These are phyloP conservation scores for Cyprinella venusta DNA, from an alignment of 2,797 vertebrate genomes.

Conservation along the genomic window DNA sequence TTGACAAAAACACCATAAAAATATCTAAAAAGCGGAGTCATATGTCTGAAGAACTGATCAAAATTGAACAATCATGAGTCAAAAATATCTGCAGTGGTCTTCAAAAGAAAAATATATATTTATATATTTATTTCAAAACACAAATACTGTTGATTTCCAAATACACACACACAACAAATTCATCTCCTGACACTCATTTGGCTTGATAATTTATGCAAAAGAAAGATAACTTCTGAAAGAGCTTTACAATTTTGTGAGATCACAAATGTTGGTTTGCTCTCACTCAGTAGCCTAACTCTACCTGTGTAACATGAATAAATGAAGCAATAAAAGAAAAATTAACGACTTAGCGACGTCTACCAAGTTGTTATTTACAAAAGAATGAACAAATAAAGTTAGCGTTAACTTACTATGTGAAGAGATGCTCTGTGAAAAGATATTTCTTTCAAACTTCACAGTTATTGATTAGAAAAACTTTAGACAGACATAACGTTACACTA, in stretches of 20 bases:
- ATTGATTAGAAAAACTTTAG: neutral
- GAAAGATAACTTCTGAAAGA: conserved; percentile 64
- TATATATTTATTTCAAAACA: conserved; percentile 60
- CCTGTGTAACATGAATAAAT: conserved; percentile 8
- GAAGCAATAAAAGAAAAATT: conserved; percentile 7
- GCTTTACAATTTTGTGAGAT: conserved; percentile 61
- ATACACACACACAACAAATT: conserved; percentile 53
- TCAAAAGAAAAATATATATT: conserved; percentile 56
- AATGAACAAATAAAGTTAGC: neutral
- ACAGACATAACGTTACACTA: neutral
- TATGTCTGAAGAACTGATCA: neutral
- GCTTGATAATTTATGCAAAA: conserved; percentile 74
- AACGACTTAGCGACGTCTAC: neutral
- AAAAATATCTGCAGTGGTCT: neutral
- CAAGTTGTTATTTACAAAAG: neutral
- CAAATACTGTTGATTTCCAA: conserved; percentile 55
- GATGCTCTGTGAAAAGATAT: neutral
- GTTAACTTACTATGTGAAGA: neutral
- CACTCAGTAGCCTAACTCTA: neutral
- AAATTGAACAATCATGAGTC: neutral
- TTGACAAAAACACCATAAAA: neutral
- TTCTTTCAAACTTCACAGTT: neutral
- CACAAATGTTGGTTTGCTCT: conserved; percentile 66
- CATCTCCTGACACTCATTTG: conserved; percentile 66
- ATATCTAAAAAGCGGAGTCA: neutral